These are phyloP conservation scores for Busseola fusca DNA, from an alignment of 2,888 invertebrate species.

Conservation along the genomic window DNA sequence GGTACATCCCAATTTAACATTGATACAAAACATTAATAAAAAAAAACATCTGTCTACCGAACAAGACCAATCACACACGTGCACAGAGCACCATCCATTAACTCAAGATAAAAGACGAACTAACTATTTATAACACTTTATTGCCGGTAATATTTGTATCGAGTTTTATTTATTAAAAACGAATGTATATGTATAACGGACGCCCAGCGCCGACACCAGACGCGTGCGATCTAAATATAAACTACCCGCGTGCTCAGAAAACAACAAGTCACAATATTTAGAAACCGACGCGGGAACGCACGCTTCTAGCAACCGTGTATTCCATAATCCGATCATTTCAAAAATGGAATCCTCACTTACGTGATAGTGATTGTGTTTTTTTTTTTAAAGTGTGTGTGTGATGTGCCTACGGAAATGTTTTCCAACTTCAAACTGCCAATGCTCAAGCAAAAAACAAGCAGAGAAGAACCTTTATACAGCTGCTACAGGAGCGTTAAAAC, in stretches of 20 bases:
- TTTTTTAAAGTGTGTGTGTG: slow-evolving; percentile 56
- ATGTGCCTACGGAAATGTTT: slow-evolving; percentile 83
- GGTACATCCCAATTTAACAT: slow-evolving; percentile 17
- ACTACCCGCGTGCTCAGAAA: slow-evolving; percentile 80
- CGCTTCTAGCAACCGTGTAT: slow-evolving; percentile 69
- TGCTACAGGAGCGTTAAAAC: slow-evolving; percentile 85
- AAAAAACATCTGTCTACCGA: slow-evolving; percentile 57
- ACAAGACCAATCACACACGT: slow-evolving; percentile 61
- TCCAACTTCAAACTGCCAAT: slow-evolving; percentile 88
- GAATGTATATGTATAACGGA: slow-evolving; percentile 73
- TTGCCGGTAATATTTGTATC: slow-evolving; percentile 83
- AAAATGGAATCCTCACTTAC: slow-evolving; percentile 59
- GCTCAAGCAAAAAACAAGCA: slow-evolving; percentile 81
- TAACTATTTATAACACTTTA: slow-evolving; percentile 79
- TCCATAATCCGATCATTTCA: slow-evolving; percentile 48
- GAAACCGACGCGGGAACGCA: slow-evolving; percentile 77
- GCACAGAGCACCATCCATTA: slow-evolving; percentile 71
- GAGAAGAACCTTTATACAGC: slow-evolving; percentile 84
- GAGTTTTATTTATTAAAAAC: slow-evolving; percentile 79
- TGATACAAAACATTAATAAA: slow-evolving; percentile 52
- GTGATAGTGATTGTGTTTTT: slow-evolving; percentile 62
- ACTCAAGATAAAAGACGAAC: slow-evolving; percentile 74
- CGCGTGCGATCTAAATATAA: slow-evolving; percentile 83
- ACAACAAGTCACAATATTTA: slow-evolving; percentile 82
- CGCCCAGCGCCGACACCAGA: slow-evolving; percentile 76